These are phyloP conservation scores for Acleris cristana DNA, from an alignment of 2,888 invertebrate genomes.

Conservation along the genomic window DNA sequence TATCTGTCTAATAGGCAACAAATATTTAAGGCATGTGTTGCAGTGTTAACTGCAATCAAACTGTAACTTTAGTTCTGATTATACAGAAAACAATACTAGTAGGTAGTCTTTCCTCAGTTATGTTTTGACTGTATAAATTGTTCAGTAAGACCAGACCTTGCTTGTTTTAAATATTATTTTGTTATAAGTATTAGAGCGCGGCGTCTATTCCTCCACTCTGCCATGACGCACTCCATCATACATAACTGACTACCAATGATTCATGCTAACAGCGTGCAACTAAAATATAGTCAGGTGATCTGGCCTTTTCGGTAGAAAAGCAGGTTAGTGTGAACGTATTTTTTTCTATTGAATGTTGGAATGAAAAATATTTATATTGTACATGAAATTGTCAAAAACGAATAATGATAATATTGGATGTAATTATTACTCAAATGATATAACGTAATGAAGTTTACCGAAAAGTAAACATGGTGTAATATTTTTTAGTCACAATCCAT, in stretches of 20 bases:
- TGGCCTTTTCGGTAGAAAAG: not conserved
- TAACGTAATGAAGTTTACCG: too few relatives aligned
- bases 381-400: constrained; percentile 5
- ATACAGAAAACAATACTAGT: too few relatives aligned
- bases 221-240: not conserved
- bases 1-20: too few relatives aligned
- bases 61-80: too few relatives aligned
- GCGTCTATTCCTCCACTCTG: not conserved
- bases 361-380: constrained; percentile 2
- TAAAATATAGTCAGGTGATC: not conserved
- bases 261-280: not conserved
- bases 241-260: not conserved
- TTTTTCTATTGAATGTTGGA: constrained; percentile 3
- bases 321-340: not conserved
- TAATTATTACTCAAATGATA: constrained; percentile 2
- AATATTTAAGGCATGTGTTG: too few relatives aligned
- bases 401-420: not conserved
- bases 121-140: too few relatives aligned
- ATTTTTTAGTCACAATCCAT: too few relatives aligned
- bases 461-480: too few relatives aligned
- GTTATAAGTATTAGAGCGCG: not conserved
- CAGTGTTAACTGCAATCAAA: too few relatives aligned
- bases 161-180: not conserved
- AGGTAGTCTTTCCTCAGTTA: too few relatives aligned
- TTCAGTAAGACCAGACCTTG: too few relatives aligned